Evolutionary conservation across 92 coral and sea anemone genomes (phyloP).

Genomic region (Parazoanthus atlanticus): DNA sequence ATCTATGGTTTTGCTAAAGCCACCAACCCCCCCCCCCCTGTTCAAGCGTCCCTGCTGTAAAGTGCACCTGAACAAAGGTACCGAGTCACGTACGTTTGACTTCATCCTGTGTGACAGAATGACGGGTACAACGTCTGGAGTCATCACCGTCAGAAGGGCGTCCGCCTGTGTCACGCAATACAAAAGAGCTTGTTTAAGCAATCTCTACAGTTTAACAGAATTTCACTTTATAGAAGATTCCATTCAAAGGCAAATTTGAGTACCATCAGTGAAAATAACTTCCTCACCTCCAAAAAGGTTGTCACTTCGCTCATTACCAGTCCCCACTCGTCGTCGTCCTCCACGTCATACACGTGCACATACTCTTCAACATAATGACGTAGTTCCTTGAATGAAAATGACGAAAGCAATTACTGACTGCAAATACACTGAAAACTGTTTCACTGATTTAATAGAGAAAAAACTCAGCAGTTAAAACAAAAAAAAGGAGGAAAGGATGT

Average conservation of each 20-base stretch:
- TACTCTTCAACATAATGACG: constrained; percentile 90
- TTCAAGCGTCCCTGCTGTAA: too few relatives aligned
- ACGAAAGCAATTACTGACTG: background rate
- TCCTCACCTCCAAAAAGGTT: constrained; percentile 85
- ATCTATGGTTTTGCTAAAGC: too few relatives aligned
- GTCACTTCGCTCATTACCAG: constrained; percentile 96
- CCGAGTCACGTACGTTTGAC: constrained; percentile 58
- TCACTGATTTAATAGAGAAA: background rate
- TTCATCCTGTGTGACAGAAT: constrained; percentile 86
- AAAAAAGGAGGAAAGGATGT: background rate
- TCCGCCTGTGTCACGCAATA: constrained; percentile 75
- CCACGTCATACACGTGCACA: constrained; percentile 84
- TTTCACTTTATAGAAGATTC: background rate
- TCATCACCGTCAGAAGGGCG: constrained; percentile 90
- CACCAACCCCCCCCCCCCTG: too few relatives aligned
- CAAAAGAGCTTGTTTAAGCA: background rate
- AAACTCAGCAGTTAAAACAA: background rate
- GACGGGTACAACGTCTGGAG: constrained; percentile 87
- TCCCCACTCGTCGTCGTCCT: constrained; percentile 97
- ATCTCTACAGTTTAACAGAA: background rate
- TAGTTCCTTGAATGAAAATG: constrained; percentile 62
- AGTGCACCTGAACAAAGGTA: too few relatives aligned
- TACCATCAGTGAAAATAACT: background rate
- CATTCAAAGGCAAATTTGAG: background rate
- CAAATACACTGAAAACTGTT: background rate